Evolutionary conservation across 2,113 vertebrate genomes (phyloP).

Genomic region (Ictidomys tridecemlineatus): DNA sequence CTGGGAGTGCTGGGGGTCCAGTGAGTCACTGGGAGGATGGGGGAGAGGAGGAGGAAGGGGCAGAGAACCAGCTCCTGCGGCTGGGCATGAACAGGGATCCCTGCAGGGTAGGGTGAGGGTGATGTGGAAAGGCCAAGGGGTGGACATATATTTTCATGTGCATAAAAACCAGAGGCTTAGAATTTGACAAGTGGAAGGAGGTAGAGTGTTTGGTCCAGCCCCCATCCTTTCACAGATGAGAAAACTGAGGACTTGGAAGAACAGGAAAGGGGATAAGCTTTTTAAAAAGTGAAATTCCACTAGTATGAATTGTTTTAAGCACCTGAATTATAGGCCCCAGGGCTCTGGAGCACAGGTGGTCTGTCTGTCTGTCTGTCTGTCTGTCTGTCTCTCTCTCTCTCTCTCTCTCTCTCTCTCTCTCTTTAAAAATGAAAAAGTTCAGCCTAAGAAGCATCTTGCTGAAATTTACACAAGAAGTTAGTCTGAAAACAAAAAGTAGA

Average conservation of each 20-base stretch:
- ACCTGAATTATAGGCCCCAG: neutral
- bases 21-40: conserved; percentile 72
- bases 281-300: neutral
- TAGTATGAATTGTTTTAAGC: neutral
- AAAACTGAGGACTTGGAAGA: neutral
- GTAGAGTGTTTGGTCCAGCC: neutral
- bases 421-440: neutral
- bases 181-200: neutral
- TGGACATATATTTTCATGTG: neutral
- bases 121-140: neutral
- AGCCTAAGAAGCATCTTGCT: neutral
- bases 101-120: neutral
- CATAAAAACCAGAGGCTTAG: neutral
- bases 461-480: neutral
- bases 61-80: neutral
- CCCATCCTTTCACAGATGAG: neutral
- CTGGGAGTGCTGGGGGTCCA: conserved; percentile 73
- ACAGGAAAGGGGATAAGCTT: rapidly evolving
- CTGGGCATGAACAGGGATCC: neutral
- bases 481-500: neutral
- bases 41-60: conserved; percentile 24
- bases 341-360: no score
- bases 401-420: no score
- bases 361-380: no score
- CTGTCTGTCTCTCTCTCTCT: no score